Conservation (phyloP, 2,797 vertebrate genomes). For the Gambusia yucatana region DNA sequence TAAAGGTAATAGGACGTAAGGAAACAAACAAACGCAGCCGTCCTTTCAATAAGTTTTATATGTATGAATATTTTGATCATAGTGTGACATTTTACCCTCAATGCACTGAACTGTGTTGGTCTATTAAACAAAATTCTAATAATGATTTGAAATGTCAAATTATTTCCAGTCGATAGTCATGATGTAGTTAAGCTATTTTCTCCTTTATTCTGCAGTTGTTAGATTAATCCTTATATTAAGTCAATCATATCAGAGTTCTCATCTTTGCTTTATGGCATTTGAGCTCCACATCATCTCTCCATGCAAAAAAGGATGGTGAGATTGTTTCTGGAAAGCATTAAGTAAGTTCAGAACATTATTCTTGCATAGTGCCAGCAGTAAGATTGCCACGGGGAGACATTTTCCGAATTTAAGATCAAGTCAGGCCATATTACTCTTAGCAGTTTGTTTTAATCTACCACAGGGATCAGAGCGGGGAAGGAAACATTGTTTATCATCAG, state of each 20-base stretch:
- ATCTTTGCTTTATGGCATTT: constrained; percentile 25
- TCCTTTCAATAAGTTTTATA: neutral
- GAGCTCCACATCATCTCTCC: constrained; percentile 18
- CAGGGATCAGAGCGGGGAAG: constrained; percentile 33
- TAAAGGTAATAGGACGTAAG: neutral
- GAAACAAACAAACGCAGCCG: neutral
- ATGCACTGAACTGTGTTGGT: neutral
- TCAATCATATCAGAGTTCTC: constrained; percentile 14
- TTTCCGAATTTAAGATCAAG: constrained; percentile 55
- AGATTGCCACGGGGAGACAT: constrained; percentile 34
- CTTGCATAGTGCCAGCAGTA: constrained; percentile 26
- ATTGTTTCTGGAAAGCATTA: constrained; percentile 10
- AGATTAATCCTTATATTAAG: constrained; percentile 15
- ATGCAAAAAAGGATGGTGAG: neutral
- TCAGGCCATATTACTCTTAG: constrained; percentile 45
- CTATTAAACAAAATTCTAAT: neutral
- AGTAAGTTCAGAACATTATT: constrained; percentile 43
- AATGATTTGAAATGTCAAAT: neutral
- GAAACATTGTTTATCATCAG: constrained; percentile 66
- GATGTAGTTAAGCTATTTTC: neutral
- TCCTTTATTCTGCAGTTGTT: constrained; percentile 3
- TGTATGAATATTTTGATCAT: neutral
- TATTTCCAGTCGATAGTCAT: neutral
- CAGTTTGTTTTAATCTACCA: constrained; percentile 57
- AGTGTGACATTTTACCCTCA: neutral